Evolutionary conservation across 2,888 invertebrate genomes (phyloP).

Genomic region (Ramazzottius varieornatus): DNA sequence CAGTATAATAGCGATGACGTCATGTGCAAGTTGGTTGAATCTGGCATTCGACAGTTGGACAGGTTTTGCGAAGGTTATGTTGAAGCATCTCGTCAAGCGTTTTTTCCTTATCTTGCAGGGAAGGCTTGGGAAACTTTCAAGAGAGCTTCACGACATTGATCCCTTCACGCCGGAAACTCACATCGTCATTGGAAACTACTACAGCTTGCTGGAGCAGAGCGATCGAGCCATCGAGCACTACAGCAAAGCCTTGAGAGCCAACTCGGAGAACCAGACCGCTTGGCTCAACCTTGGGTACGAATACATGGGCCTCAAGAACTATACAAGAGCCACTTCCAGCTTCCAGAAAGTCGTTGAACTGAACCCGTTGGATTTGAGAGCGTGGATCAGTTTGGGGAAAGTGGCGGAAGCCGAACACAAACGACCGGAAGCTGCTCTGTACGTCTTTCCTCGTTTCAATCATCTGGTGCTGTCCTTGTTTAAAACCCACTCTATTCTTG

Average conservation of each 20-base stretch:
- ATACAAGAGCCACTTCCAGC: background rate
- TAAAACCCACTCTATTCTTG: too few relatives aligned
- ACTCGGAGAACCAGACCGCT: slow-evolving; percentile 22
- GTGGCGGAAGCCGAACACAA: background rate
- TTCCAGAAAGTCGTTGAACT: background rate
- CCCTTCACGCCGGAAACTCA: slow-evolving; percentile 28
- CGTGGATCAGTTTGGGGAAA: background rate
- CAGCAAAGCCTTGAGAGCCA: slow-evolving; percentile 24
- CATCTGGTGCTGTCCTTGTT: too few relatives aligned
- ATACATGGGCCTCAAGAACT: slow-evolving; percentile 28
- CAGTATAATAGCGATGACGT: too few relatives aligned
- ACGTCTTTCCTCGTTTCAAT: too few relatives aligned
- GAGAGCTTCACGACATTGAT: slow-evolving; percentile 26
- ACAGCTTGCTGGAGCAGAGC: slow-evolving; percentile 25
- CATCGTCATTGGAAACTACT: slow-evolving; percentile 28
- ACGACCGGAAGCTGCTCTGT: background rate
- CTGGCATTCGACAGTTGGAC: too few relatives aligned
- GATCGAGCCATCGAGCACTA: slow-evolving; percentile 28
- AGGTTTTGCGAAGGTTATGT: too few relatives aligned
- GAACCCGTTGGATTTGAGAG: background rate
- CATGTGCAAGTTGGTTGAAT: too few relatives aligned
- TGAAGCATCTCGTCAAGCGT: too few relatives aligned
- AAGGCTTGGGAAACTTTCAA: slow-evolving; percentile 24
- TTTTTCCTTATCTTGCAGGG: slow-evolving; percentile 6
- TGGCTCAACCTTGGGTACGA: slow-evolving; percentile 30